Evolutionary conservation across 2,888 invertebrate genomes (phyloP), one percentile per base, ranked within the genome.

Genomic region (Philaethria dido): DNA sequence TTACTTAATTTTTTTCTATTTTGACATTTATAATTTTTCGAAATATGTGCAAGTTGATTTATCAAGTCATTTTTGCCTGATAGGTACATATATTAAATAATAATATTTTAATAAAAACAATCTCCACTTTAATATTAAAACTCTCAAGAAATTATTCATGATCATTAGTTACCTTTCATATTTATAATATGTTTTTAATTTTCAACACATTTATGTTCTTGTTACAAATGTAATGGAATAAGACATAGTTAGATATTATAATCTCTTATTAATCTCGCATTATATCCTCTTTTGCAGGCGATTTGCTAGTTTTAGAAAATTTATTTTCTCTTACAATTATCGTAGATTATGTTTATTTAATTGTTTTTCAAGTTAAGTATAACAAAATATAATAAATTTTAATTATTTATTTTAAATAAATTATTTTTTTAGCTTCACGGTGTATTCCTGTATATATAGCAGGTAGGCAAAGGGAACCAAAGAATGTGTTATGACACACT

Each of bases 171-270:
- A 18, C 18, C 44, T 45, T 60, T 44, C 33, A 11, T 44, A 25
- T 45, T 8, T 2, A 13, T 39, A 60, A 45, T 60, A 33, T 45
- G 47, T 25, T 33, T 60, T 47, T 45, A 45, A 60, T 60, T 44
- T n/a, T 14, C 60, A 60, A 8, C 33, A 33, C 18, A 45, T 47
- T 29, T 33, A 18, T 18, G 60, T 29, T 60, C 44, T 45, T 47
- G 33, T 60, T 60, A 29, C 45, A 29, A 60, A 14, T 45, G 45
- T 60, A 60, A 57, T 57, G 18, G 16, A 18, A 60, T 42, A 60
- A 25, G 16, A 44, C 14, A 45, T 45, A 39, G 13, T 13, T 39
- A 13, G 11, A 39, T 13, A 1, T 44, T 45, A 29, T 60, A 29
- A 44, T 45, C 8, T 60, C 14, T 29, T 29, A 29, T 33, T 60